Evolutionary conservation across 1,140 invertebrate species (phyloP), one percentile per base, ranked within the genome.

Genomic region (Lysiphlebus fabarum): DNA sequence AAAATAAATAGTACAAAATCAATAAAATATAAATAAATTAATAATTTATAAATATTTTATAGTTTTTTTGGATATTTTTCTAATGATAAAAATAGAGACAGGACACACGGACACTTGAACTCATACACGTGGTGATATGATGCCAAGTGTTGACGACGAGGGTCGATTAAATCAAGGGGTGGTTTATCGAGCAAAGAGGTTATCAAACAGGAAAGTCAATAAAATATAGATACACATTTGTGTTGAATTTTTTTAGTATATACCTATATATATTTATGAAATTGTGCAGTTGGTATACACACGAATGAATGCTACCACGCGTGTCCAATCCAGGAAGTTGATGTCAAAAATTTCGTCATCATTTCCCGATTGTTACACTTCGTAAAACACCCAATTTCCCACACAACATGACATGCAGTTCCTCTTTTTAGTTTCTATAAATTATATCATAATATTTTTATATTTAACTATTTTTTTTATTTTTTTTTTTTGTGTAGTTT

Each of bases 281-380:
- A 33, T 49, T 49, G 48, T 34, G 17, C 33, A 26, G 17, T 17
- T 17, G 1, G 7, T 36, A 49, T 49, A 33, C 33, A 4, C 26
- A 26, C 12, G 36, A 11, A 11, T 26, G 33, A 33, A 34, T 2
- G 48, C 33, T 33, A 34, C 33, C 4, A 17, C 42, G 43, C 51
- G 49, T 47, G 49, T 48, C 44, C 11, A 49, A 33, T 11, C 48
- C 56, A 53, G 61, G 55, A 62, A 54, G 55, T 62, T 44, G 34
- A 34, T 42, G 50, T 58, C 55, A 53, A 62, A 62, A 62, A 62
- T 62, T 62, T 54, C 48, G 45, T 62, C 55, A 57, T 36, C 12
- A 48, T 10, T 11, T 8, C 34, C 34, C 50, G 48, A 42, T 53
- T 2, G 58, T 59, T 59, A 6, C 51, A 60, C 26, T 48, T 42